Base-by-base conservation (phyloP, 1,140 invertebrate genomes). In the Drosophila nigrodunni region DNA sequence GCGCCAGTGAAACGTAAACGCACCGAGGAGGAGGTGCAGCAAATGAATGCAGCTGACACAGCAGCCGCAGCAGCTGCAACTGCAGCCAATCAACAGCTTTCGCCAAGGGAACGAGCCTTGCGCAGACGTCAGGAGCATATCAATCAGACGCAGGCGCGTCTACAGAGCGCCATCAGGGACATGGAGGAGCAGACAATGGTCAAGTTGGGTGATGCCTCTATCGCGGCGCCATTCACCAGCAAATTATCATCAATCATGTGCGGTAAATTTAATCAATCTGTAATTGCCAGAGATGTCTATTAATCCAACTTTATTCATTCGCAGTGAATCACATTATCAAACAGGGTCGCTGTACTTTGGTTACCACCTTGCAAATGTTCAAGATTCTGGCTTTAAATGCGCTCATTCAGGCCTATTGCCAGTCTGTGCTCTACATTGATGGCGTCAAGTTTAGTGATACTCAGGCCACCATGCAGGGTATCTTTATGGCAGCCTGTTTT, bases 301-400 rank as follows among this genome's bases (percentile, higher is more conserved):
- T 18, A 44, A 11, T 21, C n/a, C 10, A 15, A 11, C 37, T 79
- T 69, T 80, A 69, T 76, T 61, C 41, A 74, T 94, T 94, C 67
- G n/a, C 93, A 99, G 98, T 99, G 90, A 99, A 98, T 90, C 98
- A 99, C 93, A 97, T 99, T 21, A 99, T 99, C 75, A 99, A 99
- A 91, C 99, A 99, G 94, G 99, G 99, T 5, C 95, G 99, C 39
- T 99, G 99, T 93, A 99, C 99, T 0, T 93, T 99, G 43, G 99
- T 99, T 0, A 99, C 98, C 1, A 99, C 99, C 0, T 93, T 99
- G 44, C 99, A 99, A 93, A 99, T 99, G 99, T 99, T 99, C 93
- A 99, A 99, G 94, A 99, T 99, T 78, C 93, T 99, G 41, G 99
- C 99, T 0, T 93, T 99, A n/a, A 99, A 99, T 93, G 98, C 99